Conservation (phyloP, 2,113 vertebrate species). For the Sprattus sprattus region DNA sequence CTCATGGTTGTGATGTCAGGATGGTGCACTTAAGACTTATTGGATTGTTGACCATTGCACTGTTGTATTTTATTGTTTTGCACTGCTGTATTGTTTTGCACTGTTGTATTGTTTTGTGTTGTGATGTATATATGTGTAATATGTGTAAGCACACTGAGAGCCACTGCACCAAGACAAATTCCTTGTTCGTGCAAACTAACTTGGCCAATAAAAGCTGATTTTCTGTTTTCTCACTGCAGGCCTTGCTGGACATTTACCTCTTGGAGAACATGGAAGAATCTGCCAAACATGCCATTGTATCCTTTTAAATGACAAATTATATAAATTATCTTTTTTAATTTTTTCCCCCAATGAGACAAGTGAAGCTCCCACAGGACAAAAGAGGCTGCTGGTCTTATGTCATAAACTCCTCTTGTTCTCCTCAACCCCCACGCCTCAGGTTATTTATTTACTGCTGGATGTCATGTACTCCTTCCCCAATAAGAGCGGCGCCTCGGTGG, state of each 20-base stretch:
- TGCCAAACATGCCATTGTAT: conserved; percentile 92
- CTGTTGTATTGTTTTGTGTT: no score
- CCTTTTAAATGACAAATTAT: conserved; percentile 64
- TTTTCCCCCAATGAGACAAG: no score
- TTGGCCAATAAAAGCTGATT: no score
- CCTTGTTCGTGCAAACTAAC: no score
- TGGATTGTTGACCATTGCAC: no score
- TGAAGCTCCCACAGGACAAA: no score
- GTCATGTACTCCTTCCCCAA: conserved; percentile 86
- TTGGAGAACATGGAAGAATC: conserved; percentile 82
- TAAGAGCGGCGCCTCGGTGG: conserved; percentile 78
- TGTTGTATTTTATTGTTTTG: no score
- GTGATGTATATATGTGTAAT: no score
- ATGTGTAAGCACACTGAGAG: no score
- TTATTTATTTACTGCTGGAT: conserved; percentile 92
- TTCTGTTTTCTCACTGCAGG: conserved; percentile 67
- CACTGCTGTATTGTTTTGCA: no score
- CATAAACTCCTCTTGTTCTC: conserved; percentile 31
- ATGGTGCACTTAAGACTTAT: not conserved
- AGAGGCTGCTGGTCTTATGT: not conserved
- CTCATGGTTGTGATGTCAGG: not conserved
- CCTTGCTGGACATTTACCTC: conserved; percentile 90
- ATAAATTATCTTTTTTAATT: no score
- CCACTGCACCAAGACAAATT: no score
- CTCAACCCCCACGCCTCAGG: conserved; percentile 82